phyloP scores from a whole-genome alignment of 2,113 vertebrate species.

The Rostratula benghalensis region DNA sequence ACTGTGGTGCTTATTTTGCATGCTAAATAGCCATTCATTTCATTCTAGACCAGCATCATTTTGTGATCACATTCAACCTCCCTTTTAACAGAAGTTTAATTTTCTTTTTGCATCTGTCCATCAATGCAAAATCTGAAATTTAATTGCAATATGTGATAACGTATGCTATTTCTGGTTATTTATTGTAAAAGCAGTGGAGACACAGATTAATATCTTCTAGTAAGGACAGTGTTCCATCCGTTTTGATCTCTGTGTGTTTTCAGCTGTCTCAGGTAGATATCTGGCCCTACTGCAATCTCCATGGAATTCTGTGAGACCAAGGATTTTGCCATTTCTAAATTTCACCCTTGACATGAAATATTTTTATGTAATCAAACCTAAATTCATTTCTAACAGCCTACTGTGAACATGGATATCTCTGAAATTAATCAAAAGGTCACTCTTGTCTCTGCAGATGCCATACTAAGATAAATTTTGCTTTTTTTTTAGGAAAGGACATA shows the following conservation, averaged over 20 bases:
- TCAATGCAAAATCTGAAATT: slow-evolving; percentile 5
- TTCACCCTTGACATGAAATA: not conserved
- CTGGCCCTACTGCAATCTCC: not conserved
- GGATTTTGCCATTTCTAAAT: not conserved
- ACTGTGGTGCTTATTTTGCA: not conserved
- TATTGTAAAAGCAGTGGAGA: not conserved
- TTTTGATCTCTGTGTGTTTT: not conserved
- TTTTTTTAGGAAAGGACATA: not conserved
- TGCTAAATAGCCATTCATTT: slow-evolving; percentile 5
- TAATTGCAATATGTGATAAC: not conserved
- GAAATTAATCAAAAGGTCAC: not conserved
- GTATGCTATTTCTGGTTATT: not conserved
- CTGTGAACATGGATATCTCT: not conserved
- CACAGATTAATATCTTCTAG: not conserved
- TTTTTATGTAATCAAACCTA: not conserved
- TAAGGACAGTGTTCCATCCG: not conserved
- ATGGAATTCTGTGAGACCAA: not conserved
- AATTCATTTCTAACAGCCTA: not conserved
- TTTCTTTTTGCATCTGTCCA: slow-evolving; percentile 9
- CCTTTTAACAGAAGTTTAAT: slow-evolving; percentile 6
- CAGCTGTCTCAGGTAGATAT: not conserved
- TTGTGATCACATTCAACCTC: not conserved
- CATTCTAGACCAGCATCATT: not conserved
- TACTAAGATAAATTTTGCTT: not conserved
- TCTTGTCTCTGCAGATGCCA: not conserved